Percentiles rank a stretch among this genome's conserved stretches.
These are phyloP conservation scores for Verasper variegatus DNA, from an alignment of 2,113 vertebrate species.

Conservation along the genomic window DNA sequence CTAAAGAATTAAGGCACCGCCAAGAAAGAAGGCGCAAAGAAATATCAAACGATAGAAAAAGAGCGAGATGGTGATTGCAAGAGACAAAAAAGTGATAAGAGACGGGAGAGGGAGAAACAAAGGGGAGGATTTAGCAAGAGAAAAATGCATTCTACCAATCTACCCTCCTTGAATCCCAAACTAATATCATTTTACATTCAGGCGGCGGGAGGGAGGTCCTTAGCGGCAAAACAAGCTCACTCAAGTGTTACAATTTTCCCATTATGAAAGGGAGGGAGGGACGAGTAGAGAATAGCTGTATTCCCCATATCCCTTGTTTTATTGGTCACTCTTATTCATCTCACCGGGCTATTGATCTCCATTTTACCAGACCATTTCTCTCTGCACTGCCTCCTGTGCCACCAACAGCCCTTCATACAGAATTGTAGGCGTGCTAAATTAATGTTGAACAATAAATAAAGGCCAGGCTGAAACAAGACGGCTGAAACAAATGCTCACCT, in stretches of 20 bases:
- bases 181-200: conserved; percentile 47
- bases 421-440: conserved; percentile 32
- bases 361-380: conserved; percentile 34
- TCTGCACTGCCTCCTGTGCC: conserved; percentile 7
- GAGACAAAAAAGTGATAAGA: background rate
- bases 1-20: background rate
- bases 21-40: background rate
- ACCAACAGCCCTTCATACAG: conserved; percentile 21
- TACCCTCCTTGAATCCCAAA: conserved; percentile 22
- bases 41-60: background rate
- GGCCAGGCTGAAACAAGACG: background rate
- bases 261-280: conserved; percentile 56
- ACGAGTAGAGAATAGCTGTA: conserved; percentile 48
- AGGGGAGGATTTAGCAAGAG: background rate
- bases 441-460: conserved; percentile 39
- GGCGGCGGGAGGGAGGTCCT: conserved; percentile 40
- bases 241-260: conserved; percentile 69
- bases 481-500: background rate
- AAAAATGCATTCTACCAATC: background rate
- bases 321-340: conserved; percentile 55
- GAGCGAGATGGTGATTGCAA: background rate
- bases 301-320: conserved; percentile 52
- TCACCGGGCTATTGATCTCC: conserved; percentile 57
- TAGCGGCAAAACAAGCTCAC: conserved; percentile 47
- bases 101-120: background rate